Conservation (phyloP, 2,888 invertebrate genomes). For the Trisateles emortualis region DNA sequence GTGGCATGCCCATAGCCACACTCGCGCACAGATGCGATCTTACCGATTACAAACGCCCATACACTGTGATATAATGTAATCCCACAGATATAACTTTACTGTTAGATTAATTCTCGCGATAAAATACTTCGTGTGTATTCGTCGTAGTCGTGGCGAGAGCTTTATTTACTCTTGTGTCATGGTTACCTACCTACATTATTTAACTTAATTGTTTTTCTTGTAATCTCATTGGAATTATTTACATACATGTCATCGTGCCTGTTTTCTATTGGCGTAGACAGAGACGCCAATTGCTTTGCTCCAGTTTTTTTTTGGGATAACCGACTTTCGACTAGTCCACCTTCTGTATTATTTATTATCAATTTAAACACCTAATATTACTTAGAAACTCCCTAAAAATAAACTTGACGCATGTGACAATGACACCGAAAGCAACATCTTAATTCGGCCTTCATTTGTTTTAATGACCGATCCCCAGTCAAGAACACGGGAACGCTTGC, state of each 20-base stretch:
- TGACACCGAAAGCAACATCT: slow-evolving; percentile 53
- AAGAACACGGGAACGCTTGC: slow-evolving; percentile 51
- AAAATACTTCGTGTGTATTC: background rate
- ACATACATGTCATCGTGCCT: no score
- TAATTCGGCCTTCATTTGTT: slow-evolving; percentile 58
- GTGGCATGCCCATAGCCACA: slow-evolving; percentile 20
- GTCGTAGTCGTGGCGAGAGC: no score
- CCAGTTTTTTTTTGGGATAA: no score
- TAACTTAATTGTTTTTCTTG: no score
- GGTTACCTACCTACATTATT: no score
- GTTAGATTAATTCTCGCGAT: slow-evolving; percentile 30
- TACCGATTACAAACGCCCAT: slow-evolving; percentile 46
- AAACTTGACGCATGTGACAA: slow-evolving; percentile 42
- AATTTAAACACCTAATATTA: background rate
- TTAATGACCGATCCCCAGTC: slow-evolving; percentile 58
- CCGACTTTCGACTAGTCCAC: no score
- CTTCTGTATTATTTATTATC: no score
- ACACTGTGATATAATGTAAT: slow-evolving; percentile 24
- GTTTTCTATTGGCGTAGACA: no score
- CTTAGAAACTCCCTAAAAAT: slow-evolving; percentile 3
- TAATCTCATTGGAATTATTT: no score
- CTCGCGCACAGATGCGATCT: slow-evolving; percentile 39
- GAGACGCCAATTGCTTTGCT: no score
- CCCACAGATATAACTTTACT: slow-evolving; percentile 33
- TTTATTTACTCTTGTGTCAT: no score